Evolutionary conservation across 2,888 invertebrate genomes (phyloP).

Genomic region (Noctua fimbriata): DNA sequence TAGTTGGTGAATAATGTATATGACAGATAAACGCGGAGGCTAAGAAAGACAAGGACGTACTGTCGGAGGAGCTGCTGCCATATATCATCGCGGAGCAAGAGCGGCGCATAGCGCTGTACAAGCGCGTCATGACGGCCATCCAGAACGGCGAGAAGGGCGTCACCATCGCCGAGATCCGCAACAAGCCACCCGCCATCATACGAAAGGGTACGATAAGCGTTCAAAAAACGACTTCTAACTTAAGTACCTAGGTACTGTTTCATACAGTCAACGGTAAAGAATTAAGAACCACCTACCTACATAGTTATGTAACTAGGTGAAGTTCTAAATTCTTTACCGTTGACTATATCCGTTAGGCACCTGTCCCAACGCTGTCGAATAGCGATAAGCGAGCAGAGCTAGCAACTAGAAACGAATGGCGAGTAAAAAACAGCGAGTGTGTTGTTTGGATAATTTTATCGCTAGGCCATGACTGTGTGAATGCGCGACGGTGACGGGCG

Average conservation of each 20-base stretch:
- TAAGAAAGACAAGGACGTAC: conserved; percentile 86
- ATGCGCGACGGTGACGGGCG: no score
- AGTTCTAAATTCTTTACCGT: no score
- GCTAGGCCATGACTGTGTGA: no score
- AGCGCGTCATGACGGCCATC: conserved; percentile 85
- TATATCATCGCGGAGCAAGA: conserved; percentile 88
- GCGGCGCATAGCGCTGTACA: conserved; percentile 82
- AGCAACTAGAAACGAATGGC: no score
- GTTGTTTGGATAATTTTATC: no score
- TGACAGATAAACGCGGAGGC: conserved; percentile 86
- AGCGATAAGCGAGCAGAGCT: no score
- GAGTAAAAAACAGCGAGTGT: no score
- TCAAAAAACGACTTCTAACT: neutral
- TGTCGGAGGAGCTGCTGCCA: conserved; percentile 85
- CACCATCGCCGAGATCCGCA: conserved; percentile 85
- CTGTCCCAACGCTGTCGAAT: no score
- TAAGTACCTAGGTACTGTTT: neutral
- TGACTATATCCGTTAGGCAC: no score
- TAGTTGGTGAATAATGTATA: neutral
- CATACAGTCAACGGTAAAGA: no score
- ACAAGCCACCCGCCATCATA: conserved; percentile 84
- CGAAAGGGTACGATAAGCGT: conserved; percentile 76
- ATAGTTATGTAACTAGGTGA: no score
- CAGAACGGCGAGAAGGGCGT: conserved; percentile 88
- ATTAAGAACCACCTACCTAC: no score